Percentiles rank a stretch among this genome's conserved stretches.
Evolutionary conservation across 37 sponge, comb jelly and placozoan genomes (phyloP).

Genomic region (Dysidea cf. avara): DNA sequence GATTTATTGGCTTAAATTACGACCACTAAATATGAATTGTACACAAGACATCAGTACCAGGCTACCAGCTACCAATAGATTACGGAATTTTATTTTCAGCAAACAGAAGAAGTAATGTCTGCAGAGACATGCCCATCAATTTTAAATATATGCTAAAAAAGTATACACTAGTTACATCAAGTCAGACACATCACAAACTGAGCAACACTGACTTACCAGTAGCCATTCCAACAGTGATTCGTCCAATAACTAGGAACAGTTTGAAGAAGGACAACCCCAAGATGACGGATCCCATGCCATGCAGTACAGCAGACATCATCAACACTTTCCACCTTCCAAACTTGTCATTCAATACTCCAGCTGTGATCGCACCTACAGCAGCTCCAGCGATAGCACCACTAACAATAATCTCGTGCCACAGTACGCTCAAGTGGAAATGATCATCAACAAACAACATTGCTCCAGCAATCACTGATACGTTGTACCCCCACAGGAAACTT

Average conservation of each 20-base stretch:
- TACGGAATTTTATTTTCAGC: no score
- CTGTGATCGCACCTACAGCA: conserved; percentile 61
- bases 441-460: conserved; percentile 69
- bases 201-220: no score
- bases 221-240: conserved; percentile 77
- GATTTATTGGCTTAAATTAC: no score
- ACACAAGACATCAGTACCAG: no score
- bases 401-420: conserved; percentile 74
- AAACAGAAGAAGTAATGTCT: no score
- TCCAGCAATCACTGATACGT: conserved; percentile 91
- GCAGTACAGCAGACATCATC: conserved; percentile 68
- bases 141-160: no score
- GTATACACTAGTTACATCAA: no score
- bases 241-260: conserved; percentile 70
- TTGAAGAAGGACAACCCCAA: conserved; percentile 50
- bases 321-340: conserved; percentile 76
- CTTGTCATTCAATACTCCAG: conserved; percentile 49
- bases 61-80: no score
- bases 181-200: no score
- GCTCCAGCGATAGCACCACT: conserved; percentile 80
- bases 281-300: conserved; percentile 76
- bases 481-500: conserved; percentile 93
- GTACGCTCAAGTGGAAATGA: conserved; percentile 33
- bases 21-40: no score
- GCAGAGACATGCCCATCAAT: no score